Evolutionary conservation across 2,888 invertebrate species (phyloP).

Genomic region (Pseudoips prasinana): DNA sequence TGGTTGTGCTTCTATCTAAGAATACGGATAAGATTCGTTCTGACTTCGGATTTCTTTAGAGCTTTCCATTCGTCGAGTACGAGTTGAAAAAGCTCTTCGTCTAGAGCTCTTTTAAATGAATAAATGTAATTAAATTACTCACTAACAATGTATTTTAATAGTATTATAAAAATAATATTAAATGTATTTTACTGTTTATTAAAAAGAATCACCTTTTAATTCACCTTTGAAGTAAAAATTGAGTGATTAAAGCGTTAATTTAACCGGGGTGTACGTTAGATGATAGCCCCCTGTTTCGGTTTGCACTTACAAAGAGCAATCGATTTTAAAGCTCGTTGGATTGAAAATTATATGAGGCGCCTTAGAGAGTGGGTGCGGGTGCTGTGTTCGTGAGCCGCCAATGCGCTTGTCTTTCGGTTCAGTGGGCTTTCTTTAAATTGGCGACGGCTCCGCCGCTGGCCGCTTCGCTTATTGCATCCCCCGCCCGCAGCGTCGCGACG

Average conservation of each 20-base stretch:
- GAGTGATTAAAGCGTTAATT: constrained; percentile 51
- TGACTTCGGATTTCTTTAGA: constrained; percentile 4
- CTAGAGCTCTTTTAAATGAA: no score
- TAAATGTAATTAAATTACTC: no score
- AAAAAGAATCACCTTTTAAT: no score
- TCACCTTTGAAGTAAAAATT: no score
- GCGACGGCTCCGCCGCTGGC: constrained; percentile 75
- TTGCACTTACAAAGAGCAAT: constrained; percentile 79
- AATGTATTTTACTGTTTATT: no score
- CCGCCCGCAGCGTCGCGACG: constrained; percentile 74
- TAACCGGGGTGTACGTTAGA: constrained; percentile 49
- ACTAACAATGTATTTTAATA: no score
- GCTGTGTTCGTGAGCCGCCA: constrained; percentile 74
- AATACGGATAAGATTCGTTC: constrained; percentile 14
- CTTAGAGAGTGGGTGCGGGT: constrained; percentile 66
- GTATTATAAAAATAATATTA: no score
- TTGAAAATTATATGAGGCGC: constrained; percentile 81
- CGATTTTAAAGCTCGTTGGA: constrained; percentile 81
- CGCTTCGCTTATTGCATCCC: constrained; percentile 79
- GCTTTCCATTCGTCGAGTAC: no score
- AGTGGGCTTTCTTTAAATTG: constrained; percentile 83
- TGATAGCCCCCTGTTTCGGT: constrained; percentile 59
- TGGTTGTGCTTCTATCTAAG: constrained; percentile 21
- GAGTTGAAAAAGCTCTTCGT: no score
- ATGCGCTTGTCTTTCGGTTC: constrained; percentile 83